A percentile compares a stretch with the other conserved stretches of the same genome.
Evolutionary conservation across 1,140 invertebrate genomes (phyloP).

Genomic region (Epicauta chinensis): DNA sequence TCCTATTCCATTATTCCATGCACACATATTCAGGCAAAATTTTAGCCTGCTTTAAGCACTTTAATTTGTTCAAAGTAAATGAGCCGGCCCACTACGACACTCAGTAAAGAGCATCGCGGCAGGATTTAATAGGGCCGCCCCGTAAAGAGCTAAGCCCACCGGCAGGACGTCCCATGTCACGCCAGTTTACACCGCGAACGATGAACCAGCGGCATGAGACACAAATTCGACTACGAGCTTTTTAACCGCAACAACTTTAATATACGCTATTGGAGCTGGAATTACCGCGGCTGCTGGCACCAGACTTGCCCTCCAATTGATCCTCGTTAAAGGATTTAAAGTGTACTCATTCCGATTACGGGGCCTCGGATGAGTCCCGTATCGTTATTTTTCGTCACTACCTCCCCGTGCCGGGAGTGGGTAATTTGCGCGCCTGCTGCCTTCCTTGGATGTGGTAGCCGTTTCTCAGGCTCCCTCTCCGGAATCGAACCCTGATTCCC

Average conservation of each 20-base stretch:
- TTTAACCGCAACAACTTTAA: conserved; percentile 74
- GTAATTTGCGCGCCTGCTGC: conserved; percentile 56
- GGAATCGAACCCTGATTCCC: conserved; percentile 55
- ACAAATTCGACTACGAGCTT: conserved; percentile 66
- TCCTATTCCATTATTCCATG: conserved; percentile 76
- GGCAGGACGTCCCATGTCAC: conserved; percentile 22
- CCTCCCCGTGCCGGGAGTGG: conserved; percentile 73
- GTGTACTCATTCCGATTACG: conserved; percentile 85
- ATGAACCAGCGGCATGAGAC: conserved; percentile 32
- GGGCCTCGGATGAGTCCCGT: conserved; percentile 61
- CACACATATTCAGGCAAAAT: conserved; percentile 61
- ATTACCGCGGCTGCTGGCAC: conserved; percentile 77
- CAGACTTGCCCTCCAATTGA: conserved; percentile 87
- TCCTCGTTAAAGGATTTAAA: conserved; percentile 86
- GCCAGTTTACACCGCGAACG: conserved; percentile 11
- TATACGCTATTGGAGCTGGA: conserved; percentile 72
- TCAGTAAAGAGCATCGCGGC: conserved; percentile 44
- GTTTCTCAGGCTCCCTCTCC: conserved; percentile 81
- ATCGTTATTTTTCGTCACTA: conserved; percentile 85
- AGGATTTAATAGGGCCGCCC: conserved; percentile 9
- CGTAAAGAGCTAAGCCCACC: conserved; percentile 9
- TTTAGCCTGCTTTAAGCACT: conserved; percentile 71
- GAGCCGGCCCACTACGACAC: conserved; percentile 56
- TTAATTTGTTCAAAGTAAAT: conserved; percentile 77
- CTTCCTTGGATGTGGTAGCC: conserved; percentile 71